Evolutionary conservation across 2,888 invertebrate genomes (phyloP), one percentile per base, ranked within the genome.

Genomic region (Phaedon cochleariae): DNA sequence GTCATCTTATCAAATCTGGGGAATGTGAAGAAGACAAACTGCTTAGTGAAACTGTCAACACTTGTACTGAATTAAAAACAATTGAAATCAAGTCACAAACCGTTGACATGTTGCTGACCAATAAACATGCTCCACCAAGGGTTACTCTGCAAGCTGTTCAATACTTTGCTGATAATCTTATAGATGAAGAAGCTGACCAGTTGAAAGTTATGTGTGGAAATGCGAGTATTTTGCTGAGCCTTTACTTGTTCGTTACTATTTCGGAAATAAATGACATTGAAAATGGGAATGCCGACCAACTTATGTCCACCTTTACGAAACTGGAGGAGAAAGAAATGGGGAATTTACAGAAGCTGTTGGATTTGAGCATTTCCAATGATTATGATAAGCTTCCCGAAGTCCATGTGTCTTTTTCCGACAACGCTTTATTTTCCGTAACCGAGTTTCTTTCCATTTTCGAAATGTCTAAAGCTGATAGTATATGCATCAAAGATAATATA

Each of bases 31-130:
- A 84, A 1, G 87, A 87, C 20, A 86, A 85, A 71, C 82, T 87
- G 68, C 80, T 85, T 41, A 82, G 82, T 3, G 88, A 90, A 79
- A 84, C 89, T 17, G 77, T 86, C 0, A 85, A 85, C 67, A 87
- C 87, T 57, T 89, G 88, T 58, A 79, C 84, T 9, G 90, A 90
- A 77, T 82, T 94, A 58, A 89, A 90, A 81, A 94, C 93, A 0
- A 82, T 87, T 49, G 92, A 93, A 77, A 86, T 93, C 46, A 89
- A 89, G 65, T 86, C 89, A 66, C 92, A 93, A 78, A 90, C 89
- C 59, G 78, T 93, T 53, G 92, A 93, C 79, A 87, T 92, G 85
- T 81, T 94, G 67, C 84, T 89, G 55, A 86, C 85, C 64, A 90
- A 88, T 77, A 90, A 89, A 79, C 87, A 89, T 69, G 84, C 90